Evolutionary conservation across 2,113 vertebrate genomes (phyloP), one percentile per base, ranked within the genome.

Genomic region (Athene cunicularia): DNA sequence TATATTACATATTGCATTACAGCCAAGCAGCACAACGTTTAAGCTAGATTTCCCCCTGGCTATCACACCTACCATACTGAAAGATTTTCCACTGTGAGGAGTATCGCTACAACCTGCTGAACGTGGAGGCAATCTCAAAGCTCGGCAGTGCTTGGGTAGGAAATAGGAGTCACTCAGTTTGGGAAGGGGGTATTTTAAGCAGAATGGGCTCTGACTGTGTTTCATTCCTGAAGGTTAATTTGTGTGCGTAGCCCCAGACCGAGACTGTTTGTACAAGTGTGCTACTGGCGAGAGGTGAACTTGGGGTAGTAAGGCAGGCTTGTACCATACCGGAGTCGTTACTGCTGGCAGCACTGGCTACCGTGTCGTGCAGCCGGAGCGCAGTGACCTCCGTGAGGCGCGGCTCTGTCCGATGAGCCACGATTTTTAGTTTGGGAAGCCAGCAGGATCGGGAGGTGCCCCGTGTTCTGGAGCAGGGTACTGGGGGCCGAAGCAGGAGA

Each of bases 331-430:
- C 71, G 22, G 1, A 37, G 49, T 9, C 8, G 1, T 20, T 26
- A 12, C 19, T 30, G 5, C 27, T 0, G 5, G 5, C 2, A 37
- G 67, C 28, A 11, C 35, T 10, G 64, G 41, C 41, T 45, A 4
- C 32, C 19, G 0, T 0, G 55, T 8, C 8, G 5, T 14, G 24
- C 3, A 30, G 53, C 3, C 1, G 9, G 74, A 11, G 37, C 1
- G 2, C 56, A 24, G 79, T 2, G 35, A 21, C 45, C 71, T 4
- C 64, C 3, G 1, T 4, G 66, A 50, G 16, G 32, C 62, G 32
- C 9, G 24, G n/a, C 39, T 39, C 71, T 39, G 35, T 8, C 32
- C 5, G 7, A 11, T 0, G 14, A 28, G 19, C 27, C 70, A 5
- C 3, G 2, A 14, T 12, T 49, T 32, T 37, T 5, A 6, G 5